Evolutionary conservation across 2,888 invertebrate genomes (phyloP).

Genomic region (Omphaloscelis lunosa): DNA sequence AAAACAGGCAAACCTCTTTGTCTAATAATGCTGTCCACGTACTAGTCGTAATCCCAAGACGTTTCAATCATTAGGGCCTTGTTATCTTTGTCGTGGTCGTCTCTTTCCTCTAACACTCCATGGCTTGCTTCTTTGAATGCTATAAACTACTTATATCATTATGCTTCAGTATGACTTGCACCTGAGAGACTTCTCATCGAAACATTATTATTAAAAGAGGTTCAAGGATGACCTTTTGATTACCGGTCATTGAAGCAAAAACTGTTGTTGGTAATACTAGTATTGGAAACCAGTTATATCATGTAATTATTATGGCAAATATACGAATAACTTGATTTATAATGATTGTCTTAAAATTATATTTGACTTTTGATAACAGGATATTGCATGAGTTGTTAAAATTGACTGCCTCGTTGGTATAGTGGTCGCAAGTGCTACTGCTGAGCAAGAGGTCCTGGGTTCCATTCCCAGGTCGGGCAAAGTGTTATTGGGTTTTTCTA

Average conservation of each 20-base stretch:
- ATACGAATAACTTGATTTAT: background rate
- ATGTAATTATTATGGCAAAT: background rate
- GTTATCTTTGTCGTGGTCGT: background rate
- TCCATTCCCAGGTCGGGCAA: too few species aligned
- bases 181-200: background rate
- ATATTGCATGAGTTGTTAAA: background rate
- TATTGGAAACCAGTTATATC: slow-evolving; percentile 11
- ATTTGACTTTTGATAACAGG: background rate
- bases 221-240: background rate
- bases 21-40: background rate
- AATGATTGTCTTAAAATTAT: background rate
- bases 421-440: too few species aligned
- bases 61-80: slow-evolving; percentile 1
- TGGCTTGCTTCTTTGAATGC: background rate
- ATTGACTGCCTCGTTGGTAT: too few species aligned
- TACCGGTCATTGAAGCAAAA: background rate
- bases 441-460: too few species aligned
- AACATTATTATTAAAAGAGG: background rate
- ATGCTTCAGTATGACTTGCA: background rate
- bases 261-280: background rate
- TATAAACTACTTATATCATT: background rate
- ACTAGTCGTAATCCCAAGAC: background rate
- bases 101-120: background rate
- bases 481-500: too few species aligned
- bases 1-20: background rate